Evolutionary conservation across 2,888 invertebrate species (phyloP).

Genomic region (Erebia epiphron): DNA sequence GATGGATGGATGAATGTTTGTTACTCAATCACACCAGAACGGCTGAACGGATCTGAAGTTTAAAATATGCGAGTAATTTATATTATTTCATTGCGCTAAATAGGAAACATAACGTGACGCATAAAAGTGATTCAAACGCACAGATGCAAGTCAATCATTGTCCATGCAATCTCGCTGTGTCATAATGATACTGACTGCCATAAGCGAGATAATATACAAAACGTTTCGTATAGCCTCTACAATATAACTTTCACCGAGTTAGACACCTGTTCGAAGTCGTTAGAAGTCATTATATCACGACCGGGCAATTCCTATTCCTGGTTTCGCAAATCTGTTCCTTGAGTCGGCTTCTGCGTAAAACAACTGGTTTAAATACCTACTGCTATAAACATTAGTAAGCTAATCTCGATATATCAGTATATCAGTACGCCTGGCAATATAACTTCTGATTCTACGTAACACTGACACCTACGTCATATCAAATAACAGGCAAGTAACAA

Average conservation of each 20-base stretch:
- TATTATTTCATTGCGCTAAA: constrained; percentile 24
- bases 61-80: background rate
- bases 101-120: constrained; percentile 36
- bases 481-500: background rate
- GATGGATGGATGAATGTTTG: too few species aligned
- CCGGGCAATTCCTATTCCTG: constrained; percentile 53
- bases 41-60: too few species aligned
- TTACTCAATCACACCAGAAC: too few species aligned
- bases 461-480: background rate
- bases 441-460: background rate
- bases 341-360: constrained; percentile 38
- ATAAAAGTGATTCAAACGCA: constrained; percentile 36
- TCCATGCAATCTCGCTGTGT: constrained; percentile 41
- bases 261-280: constrained; percentile 56
- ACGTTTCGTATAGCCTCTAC: constrained; percentile 37
- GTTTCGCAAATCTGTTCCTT: constrained; percentile 50
- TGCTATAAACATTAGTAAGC: background rate
- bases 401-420: background rate
- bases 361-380: constrained; percentile 7
- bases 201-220: constrained; percentile 35
- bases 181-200: constrained; percentile 36
- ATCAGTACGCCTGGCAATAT: constrained; percentile 7
- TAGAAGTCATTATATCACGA: constrained; percentile 61
- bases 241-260: constrained; percentile 58
- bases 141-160: constrained; percentile 41